A percentile compares a stretch with the other conserved stretches of the same genome.
phyloP scores from a whole-genome alignment of 2,797 vertebrate species.

The Hemibagrus guttatus region DNA sequence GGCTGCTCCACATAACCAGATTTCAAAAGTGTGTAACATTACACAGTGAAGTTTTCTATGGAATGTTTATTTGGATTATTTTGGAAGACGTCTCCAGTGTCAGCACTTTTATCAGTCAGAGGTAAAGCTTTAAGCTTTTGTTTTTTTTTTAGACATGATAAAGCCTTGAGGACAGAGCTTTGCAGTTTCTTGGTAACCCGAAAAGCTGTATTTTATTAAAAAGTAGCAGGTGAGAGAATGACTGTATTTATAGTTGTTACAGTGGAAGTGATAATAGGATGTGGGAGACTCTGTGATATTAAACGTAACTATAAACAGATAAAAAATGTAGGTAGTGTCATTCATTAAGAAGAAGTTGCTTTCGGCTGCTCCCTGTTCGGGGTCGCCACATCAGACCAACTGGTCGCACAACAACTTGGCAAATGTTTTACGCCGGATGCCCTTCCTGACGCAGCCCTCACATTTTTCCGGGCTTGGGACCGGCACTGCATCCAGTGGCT shows the following conservation, averaged over 20 bases:
- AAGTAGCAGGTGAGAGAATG: neutral
- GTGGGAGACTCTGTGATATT: neutral
- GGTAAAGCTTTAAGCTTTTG: neutral
- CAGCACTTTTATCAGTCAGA: neutral
- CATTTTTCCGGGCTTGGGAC: no score
- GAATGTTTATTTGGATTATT: neutral
- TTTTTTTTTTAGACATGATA: neutral
- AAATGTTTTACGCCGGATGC: no score
- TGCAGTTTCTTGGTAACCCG: neutral
- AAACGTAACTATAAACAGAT: neutral
- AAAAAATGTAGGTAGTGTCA: neutral
- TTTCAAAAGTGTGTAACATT: neutral
- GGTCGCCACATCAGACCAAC: no score
- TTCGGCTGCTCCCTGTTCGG: no score
- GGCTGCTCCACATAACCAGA: neutral
- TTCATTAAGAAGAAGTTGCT: no score
- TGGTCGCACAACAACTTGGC: no score
- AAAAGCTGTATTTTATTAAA: neutral
- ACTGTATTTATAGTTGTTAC: neutral
- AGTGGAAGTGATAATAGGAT: neutral
- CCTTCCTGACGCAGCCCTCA: no score
- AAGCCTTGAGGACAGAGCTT: neutral
- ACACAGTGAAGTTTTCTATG: neutral
- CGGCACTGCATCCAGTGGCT: no score
- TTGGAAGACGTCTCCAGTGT: neutral